Percentiles rank a stretch among this genome's conserved stretches.
phyloP scores from a whole-genome alignment of 2,888 invertebrate genomes.

The Trichacis sp. region DNA sequence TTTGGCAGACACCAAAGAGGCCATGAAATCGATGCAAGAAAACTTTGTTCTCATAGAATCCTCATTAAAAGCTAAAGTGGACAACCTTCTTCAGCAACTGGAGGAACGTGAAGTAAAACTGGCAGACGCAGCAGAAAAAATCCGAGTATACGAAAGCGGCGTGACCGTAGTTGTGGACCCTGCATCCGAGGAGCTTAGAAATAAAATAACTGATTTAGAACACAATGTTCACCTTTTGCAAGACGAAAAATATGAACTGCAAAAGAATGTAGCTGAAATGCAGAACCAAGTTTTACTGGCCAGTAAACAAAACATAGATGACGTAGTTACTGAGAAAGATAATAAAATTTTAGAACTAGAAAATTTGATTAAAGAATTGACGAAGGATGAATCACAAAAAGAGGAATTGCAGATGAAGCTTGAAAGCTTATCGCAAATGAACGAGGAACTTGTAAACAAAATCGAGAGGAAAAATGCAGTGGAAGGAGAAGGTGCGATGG shows the following conservation, averaged over 20 bases:
- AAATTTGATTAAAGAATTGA: constrained; percentile 61
- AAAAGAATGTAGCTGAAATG: constrained; percentile 56
- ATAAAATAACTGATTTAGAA: constrained; percentile 55
- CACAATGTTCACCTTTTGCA: constrained; percentile 53
- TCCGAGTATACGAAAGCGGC: constrained; percentile 57
- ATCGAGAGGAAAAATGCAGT: constrained; percentile 44
- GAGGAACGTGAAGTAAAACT: constrained; percentile 72
- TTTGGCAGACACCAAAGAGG: constrained; percentile 82
- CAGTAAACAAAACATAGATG: constrained; percentile 47
- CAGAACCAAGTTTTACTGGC: constrained; percentile 55
- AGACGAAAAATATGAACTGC: constrained; percentile 62
- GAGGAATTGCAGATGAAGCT: constrained; percentile 56
- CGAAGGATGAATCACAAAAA: constrained; percentile 58
- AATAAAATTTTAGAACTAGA: constrained; percentile 70
- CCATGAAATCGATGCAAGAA: constrained; percentile 85
- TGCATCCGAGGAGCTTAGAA: constrained; percentile 50
- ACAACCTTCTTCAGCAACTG: constrained; percentile 71
- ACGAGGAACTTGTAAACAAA: constrained; percentile 55
- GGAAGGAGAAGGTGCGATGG: constrained; percentile 46
- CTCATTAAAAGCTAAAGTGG: constrained; percentile 79
- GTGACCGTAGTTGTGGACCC: constrained; percentile 52
- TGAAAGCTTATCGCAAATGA: constrained; percentile 51
- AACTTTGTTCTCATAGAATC: constrained; percentile 79
- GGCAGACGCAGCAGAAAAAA: constrained; percentile 58
- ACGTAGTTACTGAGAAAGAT: constrained; percentile 56